These are phyloP conservation scores for Potorous gilbertii DNA, from an alignment of 2,797 vertebrate genomes.

Conservation along the genomic window DNA sequence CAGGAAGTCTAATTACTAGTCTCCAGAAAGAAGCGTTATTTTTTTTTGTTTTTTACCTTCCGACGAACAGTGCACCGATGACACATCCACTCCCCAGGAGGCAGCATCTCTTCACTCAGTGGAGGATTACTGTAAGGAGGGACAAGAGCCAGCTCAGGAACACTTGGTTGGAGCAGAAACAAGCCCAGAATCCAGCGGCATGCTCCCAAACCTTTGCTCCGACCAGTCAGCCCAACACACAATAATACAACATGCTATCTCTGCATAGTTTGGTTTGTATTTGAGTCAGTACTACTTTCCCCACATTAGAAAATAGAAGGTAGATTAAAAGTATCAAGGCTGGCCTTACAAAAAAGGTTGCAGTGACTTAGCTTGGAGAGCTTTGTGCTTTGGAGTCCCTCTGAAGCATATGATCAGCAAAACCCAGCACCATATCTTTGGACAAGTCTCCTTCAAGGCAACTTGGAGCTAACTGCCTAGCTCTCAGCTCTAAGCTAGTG, in stretches of 20 bases:
- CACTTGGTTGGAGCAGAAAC: slow-evolving; percentile 21
- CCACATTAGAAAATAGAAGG: slow-evolving; percentile 49
- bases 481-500: not conserved
- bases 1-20: slow-evolving; percentile 39
- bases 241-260: slow-evolving; percentile 45
- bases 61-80: slow-evolving; percentile 96
- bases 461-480: not conserved
- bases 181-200: slow-evolving; percentile 14
- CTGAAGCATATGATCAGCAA: not conserved
- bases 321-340: slow-evolving; percentile 43
- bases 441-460: not conserved
- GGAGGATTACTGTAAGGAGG: slow-evolving; percentile 93
- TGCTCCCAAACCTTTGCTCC: slow-evolving; percentile 36
- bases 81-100: slow-evolving; percentile 99
- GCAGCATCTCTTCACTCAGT: slow-evolving; percentile 98
- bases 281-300: slow-evolving; percentile 33
- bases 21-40: slow-evolving; percentile 52
- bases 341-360: slow-evolving; percentile 25
- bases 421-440: not conserved
- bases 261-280: not conserved
- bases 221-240: not conserved
- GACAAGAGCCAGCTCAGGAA: slow-evolving; percentile 74
- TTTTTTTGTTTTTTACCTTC: too few relatives aligned
- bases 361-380: slow-evolving; percentile 12
- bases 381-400: slow-evolving; percentile 4